Evolutionary conservation across 2,888 invertebrate genomes (phyloP), one percentile per base, ranked within the genome.

Genomic region (Brachyopa scutellaris): DNA sequence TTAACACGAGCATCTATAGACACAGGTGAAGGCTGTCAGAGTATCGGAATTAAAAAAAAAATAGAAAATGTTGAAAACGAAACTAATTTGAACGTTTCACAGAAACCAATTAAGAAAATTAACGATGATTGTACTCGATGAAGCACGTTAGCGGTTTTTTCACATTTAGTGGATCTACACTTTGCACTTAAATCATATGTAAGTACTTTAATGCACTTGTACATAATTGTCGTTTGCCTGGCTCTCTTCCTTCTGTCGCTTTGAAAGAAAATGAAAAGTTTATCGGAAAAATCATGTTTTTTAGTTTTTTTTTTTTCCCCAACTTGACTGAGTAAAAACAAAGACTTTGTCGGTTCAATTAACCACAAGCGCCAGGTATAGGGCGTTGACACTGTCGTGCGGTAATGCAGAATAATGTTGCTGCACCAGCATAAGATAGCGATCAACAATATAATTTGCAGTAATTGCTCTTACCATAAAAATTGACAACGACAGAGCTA

Each of bases 41-140:
- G 13, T 11, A n/a, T n/a, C n/a, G 26, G n/a, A 23, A 4, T 19
- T 55, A 51, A 66, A 17, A 31, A n/a, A 47, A 31, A 23, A 11
- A 17, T 0, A 11, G 8, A 51, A 36, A 55, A 49, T 53, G 49
- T 45, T 57, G 57, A 82, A 82, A 82, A 77, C 42, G 66, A 77
- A 77, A 82, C 77, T 77, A 77, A 82, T 66, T 82, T 77, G 38
- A 61, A 61, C 42, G 51, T 64, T 82, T 61, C 53, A 11, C 13
- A 38, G 64, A 64, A 70, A 82, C 77, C 64, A 70, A 82, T 82
- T 82, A 82, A 77, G 64, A 55, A 82, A 82, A 76, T 61, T 67
- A 53, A 67, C 64, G 36, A 64, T 21, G 69, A 62, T 73, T 73
- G 66, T 47, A 33, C 38, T 17, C 74, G 42, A 62, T 69, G 67